Base-by-base conservation (phyloP, 2,113 vertebrate genomes). In the Arizona elegans region DNA sequence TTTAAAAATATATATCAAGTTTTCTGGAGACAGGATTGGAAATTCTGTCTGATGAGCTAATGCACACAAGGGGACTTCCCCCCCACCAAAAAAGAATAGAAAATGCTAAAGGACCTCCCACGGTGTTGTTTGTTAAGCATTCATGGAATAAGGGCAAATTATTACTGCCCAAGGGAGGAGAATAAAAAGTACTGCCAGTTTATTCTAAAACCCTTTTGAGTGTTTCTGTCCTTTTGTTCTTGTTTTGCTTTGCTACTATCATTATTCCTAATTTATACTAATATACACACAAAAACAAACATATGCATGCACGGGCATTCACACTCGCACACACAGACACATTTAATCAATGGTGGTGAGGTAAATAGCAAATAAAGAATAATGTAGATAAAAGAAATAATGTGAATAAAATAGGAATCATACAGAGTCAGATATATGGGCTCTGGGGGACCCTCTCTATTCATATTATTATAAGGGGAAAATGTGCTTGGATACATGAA, bases 301-400 rank as follows among this genome's bases (percentile, higher is more conserved):
- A 58, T 19, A 21, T 5, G 19, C 3, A 10, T 55, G 54, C 12
- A 3, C 0, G 1, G 1, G 13, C 3, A 3, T 1, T 0, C 54
- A 3, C 10, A 3, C 24, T 3, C 24, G 10, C 59, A 12, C 9
- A 59, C 23, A 26, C 58, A 26, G 2, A 59, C 58, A 59, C 21
- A 59, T 24, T 24, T 59, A 59, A 23, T 59, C 23, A 59, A 7
- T 53, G 52, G 52, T 53, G n/a, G n/a, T n/a, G n/a, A n/a, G n/a
- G n/a, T n/a, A n/a, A n/a, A n/a, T n/a, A n/a, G n/a, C n/a, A n/a
- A n/a, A n/a, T n/a, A n/a, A n/a, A n/a, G n/a, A n/a, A n/a, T n/a
- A n/a, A n/a, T n/a, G n/a, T n/a, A n/a, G n/a, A n/a, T n/a, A n/a
- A n/a, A n/a, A n/a, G n/a, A n/a, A n/a, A n/a, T n/a, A n/a, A n/a